Evolutionary conservation across 1,140 invertebrate species (phyloP).

Genomic region (Harpegnathos saltator): DNA sequence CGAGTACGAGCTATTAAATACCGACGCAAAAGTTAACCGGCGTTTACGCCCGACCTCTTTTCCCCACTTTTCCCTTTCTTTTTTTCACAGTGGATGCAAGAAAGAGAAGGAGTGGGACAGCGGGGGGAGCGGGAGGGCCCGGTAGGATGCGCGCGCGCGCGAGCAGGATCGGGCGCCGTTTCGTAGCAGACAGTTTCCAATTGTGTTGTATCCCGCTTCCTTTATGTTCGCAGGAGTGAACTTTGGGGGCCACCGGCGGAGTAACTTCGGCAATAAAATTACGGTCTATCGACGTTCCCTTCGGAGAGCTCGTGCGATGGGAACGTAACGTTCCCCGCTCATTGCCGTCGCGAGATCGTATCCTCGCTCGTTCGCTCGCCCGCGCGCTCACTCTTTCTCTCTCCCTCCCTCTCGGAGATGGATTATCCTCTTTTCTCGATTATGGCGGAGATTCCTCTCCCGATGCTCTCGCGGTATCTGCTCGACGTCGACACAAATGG

Average conservation of each 20-base stretch:
- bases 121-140: no score
- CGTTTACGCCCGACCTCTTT: conserved; percentile 2
- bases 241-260: conserved; percentile 37
- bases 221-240: conserved; percentile 56
- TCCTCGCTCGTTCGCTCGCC: not conserved
- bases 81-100: not conserved
- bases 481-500: not conserved
- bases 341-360: conserved; percentile 7
- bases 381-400: no score
- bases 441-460: conserved; percentile 22
- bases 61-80: not conserved
- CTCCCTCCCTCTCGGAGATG: conserved; percentile 20
- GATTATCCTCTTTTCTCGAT: conserved; percentile 48
- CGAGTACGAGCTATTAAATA: conserved; percentile 21
- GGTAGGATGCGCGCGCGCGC: not conserved
- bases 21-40: conserved; percentile 48
- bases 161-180: conserved; percentile 23
- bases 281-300: conserved; percentile 69
- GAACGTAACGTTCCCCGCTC: conserved; percentile 28
- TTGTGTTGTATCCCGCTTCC: conserved; percentile 51
- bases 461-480: conserved; percentile 5
- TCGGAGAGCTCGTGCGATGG: conserved; percentile 29
- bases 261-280: conserved; percentile 72
- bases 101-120: not conserved
- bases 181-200: conserved; percentile 54